A percentile compares a stretch with the other conserved stretches of the same genome.
Conservation (phyloP, 2,888 invertebrate species). For the Mycalesis mineus region DNA sequence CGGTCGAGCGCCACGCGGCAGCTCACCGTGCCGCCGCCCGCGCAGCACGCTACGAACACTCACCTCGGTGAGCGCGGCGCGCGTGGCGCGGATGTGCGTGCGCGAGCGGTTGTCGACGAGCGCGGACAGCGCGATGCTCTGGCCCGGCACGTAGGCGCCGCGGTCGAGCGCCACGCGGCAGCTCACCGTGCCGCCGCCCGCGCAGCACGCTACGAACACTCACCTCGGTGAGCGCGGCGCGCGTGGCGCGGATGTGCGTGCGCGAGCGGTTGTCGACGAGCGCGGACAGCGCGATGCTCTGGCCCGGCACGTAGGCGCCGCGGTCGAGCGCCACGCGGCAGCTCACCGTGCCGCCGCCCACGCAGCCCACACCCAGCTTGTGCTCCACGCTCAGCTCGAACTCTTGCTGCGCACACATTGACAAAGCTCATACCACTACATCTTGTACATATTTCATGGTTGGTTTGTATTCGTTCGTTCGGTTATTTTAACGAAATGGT, state of each 20-base stretch:
- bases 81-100: too few species aligned
- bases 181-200: conserved; percentile 90
- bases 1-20: too few species aligned
- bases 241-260: conserved; percentile 89
- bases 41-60: too few species aligned
- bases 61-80: too few species aligned
- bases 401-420: not conserved
- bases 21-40: not conserved
- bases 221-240: conserved; percentile 84
- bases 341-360: conserved; percentile 90
- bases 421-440: too few species aligned
- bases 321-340: conserved; percentile 92
- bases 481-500: too few species aligned
- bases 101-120: conserved; percentile 90
- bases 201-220: conserved; percentile 82
- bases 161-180: conserved; percentile 92
- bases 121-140: conserved; percentile 91
- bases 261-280: conserved; percentile 90
- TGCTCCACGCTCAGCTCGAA: conserved; percentile 92
- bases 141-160: conserved; percentile 96
- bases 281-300: conserved; percentile 92
- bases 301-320: conserved; percentile 96
- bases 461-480: too few species aligned
- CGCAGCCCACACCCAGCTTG: conserved; percentile 91
- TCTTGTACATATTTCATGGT: too few species aligned